Evolutionary conservation across 2,888 invertebrate species (phyloP).

Genomic region (Hydroisotoma schaefferi): DNA sequence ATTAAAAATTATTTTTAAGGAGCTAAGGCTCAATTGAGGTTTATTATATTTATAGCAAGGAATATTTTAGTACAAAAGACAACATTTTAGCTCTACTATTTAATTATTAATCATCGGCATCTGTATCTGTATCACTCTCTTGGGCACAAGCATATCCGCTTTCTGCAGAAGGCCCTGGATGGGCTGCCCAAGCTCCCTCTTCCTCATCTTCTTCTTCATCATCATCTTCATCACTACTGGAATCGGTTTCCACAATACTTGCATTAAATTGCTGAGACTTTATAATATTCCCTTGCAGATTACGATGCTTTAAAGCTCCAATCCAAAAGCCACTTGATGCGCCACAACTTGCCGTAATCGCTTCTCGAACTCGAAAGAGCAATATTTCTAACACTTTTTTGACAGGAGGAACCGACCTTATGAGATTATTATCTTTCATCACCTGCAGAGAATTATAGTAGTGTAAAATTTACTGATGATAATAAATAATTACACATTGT

Average conservation of each 20-base stretch:
- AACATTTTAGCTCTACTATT: too few relatives aligned
- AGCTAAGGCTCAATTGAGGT: too few relatives aligned
- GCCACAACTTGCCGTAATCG: constrained; percentile 16
- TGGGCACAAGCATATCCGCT: too few relatives aligned
- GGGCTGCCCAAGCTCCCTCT: too few relatives aligned
- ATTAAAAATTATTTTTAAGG: too few relatives aligned
- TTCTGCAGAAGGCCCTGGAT: too few relatives aligned
- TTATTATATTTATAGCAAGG: too few relatives aligned
- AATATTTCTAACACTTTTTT: constrained; percentile 32
- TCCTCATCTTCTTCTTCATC: constrained; percentile 2
- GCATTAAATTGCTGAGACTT: constrained; percentile 25
- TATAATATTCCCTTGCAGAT: constrained; percentile 30
- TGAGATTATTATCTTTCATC: constrained; percentile 16
- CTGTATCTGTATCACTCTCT: neutral
- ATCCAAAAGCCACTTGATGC: constrained; percentile 30
- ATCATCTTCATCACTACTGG: constrained; percentile 1
- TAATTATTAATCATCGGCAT: neutral
- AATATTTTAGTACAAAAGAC: too few relatives aligned
- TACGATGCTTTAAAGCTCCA: constrained; percentile 29
- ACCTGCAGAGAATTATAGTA: constrained; percentile 11
- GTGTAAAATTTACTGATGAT: neutral
- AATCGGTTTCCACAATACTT: neutral
- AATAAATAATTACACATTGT: neutral
- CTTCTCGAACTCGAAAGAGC: constrained; percentile 31
- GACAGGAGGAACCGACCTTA: constrained; percentile 32